Percentiles rank a stretch among this genome's conserved stretches.
Conservation (phyloP, 2,888 invertebrate species). For the Argyresthia goedartella region DNA sequence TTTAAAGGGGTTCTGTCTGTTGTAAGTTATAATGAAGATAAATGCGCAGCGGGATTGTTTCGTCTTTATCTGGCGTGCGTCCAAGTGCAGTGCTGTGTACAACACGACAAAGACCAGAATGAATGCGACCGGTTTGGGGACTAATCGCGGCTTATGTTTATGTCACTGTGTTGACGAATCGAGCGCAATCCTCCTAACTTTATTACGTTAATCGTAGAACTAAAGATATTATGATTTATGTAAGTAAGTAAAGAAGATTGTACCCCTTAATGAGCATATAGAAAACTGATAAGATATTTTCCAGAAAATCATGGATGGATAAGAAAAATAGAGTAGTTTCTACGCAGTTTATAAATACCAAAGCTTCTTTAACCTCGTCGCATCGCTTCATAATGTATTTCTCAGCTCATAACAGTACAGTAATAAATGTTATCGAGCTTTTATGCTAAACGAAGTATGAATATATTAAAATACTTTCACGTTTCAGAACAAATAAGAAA, state of each 20-base stretch:
- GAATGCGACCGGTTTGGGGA: neutral
- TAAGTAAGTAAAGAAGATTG: no score
- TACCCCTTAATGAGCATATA: no score
- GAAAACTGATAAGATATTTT: no score
- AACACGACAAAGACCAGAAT: neutral
- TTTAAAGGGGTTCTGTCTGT: constrained; percentile 11
- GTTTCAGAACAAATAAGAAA: neutral
- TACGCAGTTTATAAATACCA: no score
- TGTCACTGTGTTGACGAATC: neutral
- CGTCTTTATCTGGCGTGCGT: neutral
- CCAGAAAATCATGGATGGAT: no score
- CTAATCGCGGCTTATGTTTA: neutral
- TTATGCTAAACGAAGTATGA: constrained; percentile 4
- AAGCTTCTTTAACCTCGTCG: no score
- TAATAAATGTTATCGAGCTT: neutral
- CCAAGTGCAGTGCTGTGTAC: neutral
- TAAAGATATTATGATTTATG: no score
- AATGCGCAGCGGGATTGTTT: constrained; percentile 20
- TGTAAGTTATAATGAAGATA: constrained; percentile 33
- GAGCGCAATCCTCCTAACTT: neutral
- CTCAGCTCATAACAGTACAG: no score
- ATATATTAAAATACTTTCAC: neutral
- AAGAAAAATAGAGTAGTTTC: no score
- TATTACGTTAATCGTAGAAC: no score
- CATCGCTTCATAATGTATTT: no score